Conservation (phyloP, 2,113 vertebrate species). For the Probosciger aterrimus region DNA sequence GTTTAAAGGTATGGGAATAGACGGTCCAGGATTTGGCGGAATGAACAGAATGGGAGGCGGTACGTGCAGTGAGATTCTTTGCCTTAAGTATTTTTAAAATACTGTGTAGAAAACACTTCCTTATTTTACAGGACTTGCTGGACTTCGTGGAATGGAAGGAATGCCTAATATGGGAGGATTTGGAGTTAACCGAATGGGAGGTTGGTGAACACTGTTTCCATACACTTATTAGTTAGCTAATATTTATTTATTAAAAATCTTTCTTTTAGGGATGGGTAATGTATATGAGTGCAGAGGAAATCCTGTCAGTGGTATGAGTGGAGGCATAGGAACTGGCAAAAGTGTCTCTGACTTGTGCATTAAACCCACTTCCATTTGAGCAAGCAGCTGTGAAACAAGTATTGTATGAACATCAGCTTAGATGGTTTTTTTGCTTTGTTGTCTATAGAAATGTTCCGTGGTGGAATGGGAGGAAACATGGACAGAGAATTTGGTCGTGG, state of each 20-base stretch:
- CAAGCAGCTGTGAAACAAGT: neutral
- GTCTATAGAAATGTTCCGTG: slow-evolving; percentile 83
- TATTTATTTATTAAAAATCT: neutral
- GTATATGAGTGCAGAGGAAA: slow-evolving; percentile 50
- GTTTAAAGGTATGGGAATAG: slow-evolving; percentile 87
- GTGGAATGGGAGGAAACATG: slow-evolving; percentile 88
- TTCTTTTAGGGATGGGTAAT: neutral
- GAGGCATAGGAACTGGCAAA: neutral
- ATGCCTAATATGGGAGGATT: slow-evolving; percentile 91
- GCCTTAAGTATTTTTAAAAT: neutral
- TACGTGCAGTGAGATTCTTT: slow-evolving; percentile 61
- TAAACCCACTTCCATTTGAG: neutral
- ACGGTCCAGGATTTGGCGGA: slow-evolving; percentile 86
- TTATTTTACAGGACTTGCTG: slow-evolving; percentile 81
- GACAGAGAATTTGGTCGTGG: slow-evolving; percentile 91
- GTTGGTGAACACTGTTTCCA: slow-evolving; percentile 63
- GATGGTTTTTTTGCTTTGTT: neutral
- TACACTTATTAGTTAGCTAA: neutral
- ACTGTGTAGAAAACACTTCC: slow-evolving; percentile 16
- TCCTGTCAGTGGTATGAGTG: neutral
- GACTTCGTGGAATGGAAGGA: slow-evolving; percentile 89
- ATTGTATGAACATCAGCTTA: neutral
- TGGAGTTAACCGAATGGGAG: slow-evolving; percentile 90
- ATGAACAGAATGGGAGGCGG: slow-evolving; percentile 91
- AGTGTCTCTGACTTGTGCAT: neutral